phyloP scores from a whole-genome alignment of 2,113 vertebrate species.

The Pleuronectes platessa region DNA sequence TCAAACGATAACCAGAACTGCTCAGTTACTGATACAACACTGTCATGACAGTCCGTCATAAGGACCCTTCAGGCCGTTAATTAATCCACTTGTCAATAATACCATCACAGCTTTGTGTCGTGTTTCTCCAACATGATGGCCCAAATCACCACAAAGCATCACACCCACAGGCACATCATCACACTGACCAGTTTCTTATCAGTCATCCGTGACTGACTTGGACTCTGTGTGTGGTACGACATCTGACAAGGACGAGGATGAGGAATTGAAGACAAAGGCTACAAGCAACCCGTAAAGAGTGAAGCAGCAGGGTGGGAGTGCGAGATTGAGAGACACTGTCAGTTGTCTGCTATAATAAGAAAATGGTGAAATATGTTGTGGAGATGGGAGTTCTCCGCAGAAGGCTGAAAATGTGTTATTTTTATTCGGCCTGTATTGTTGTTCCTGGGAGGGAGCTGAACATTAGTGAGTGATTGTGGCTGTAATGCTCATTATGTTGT shows the following conservation, averaged over 20 bases:
- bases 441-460: slow-evolving; percentile 17
- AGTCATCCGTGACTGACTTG: slow-evolving; percentile 8
- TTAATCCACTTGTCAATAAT: slow-evolving; percentile 21
- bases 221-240: slow-evolving; percentile 2
- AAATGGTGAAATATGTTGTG: slow-evolving; percentile 49
- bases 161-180: slow-evolving; percentile 17
- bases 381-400: slow-evolving; percentile 32
- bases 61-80: slow-evolving; percentile 9
- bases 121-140: slow-evolving; percentile 9
- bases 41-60: neutral
- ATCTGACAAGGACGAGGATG: slow-evolving; percentile 9
- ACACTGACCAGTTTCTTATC: neutral
- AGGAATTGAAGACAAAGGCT: slow-evolving; percentile 13
- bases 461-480: slow-evolving; percentile 52
- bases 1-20: neutral
- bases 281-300: neutral
- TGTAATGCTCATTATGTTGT: slow-evolving; percentile 70
- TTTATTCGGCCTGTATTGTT: slow-evolving; percentile 50
- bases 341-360: slow-evolving; percentile 52
- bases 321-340: slow-evolving; percentile 50
- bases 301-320: slow-evolving; percentile 26
- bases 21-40: slow-evolving; percentile 1
- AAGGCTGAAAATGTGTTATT: slow-evolving; percentile 46
- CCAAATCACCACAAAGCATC: slow-evolving; percentile 13
- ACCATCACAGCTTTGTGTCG: neutral